These are phyloP conservation scores for Machimus rusticus DNA, from an alignment of 2,888 invertebrate species.

Conservation along the genomic window DNA sequence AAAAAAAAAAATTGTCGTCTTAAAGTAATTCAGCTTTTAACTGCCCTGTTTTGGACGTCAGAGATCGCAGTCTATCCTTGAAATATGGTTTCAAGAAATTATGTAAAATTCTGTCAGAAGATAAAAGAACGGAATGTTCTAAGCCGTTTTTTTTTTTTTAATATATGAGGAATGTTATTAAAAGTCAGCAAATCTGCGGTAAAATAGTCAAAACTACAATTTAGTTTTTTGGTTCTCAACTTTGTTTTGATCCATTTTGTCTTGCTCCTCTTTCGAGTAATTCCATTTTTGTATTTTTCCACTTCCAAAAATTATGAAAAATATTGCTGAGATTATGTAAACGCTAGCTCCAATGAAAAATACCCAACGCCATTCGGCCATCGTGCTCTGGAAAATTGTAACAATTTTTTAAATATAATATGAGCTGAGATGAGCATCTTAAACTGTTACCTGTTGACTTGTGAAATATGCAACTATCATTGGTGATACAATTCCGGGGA, in stretches of 20 bases:
- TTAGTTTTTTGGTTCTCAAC: not conserved
- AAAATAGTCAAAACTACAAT: not conserved
- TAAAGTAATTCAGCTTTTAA: not conserved
- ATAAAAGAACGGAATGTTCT: not conserved
- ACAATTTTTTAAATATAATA: not conserved
- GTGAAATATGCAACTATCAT: conserved; percentile 71
- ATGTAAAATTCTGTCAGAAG: not conserved
- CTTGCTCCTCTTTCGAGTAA: not conserved
- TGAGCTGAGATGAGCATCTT: not conserved
- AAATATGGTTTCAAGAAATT: not conserved
- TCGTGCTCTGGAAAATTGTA: conserved; percentile 71
- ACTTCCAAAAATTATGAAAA: conserved; percentile 76
- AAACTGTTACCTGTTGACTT: conserved; percentile 64
- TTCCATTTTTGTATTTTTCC: conserved; percentile 79
- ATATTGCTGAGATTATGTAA: conserved; percentile 73
- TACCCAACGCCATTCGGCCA: conserved; percentile 77
- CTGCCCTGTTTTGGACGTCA: not conserved
- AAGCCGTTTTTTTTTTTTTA: not conserved
- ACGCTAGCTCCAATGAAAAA: conserved; percentile 76
- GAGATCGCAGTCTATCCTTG: not conserved
- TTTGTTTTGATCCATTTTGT: not conserved
- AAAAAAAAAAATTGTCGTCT: not conserved
- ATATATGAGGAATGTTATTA: not conserved
- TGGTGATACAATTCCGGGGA: conserved; percentile 76
- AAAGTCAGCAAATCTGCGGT: not conserved